Conservation (phyloP, 2,113 vertebrate species). For the Thomomys bottae region DNA sequence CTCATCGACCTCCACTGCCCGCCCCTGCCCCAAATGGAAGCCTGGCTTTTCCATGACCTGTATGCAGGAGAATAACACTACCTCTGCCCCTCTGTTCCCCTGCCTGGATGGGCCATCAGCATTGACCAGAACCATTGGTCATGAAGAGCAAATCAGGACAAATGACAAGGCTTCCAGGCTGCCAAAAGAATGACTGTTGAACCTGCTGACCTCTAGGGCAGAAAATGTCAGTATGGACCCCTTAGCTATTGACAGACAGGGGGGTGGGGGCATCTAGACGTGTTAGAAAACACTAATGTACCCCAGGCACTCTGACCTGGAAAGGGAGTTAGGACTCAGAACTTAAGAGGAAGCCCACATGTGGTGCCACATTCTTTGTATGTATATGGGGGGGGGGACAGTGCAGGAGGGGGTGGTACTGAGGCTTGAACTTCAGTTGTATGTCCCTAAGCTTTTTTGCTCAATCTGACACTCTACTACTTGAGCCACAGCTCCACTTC, state of each 20-base stretch:
- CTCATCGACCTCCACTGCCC: conserved; percentile 48
- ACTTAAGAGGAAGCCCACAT: not conserved
- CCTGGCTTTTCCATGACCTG: not conserved
- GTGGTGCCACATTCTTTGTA: not conserved
- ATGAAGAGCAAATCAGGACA: not conserved
- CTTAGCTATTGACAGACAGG: not conserved
- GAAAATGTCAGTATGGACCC: not conserved
- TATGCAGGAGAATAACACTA: rapidly evolving
- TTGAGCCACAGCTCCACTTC: too few species aligned
- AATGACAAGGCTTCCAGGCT: not conserved
- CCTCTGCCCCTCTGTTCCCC: not conserved
- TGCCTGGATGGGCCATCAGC: not conserved
- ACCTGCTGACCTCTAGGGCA: not conserved
- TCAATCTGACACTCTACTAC: too few species aligned
- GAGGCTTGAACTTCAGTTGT: not conserved
- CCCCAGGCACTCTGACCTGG: not conserved
- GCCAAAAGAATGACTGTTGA: not conserved
- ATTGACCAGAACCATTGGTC: not conserved
- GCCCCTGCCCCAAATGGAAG: not conserved
- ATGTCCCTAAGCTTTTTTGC: too few species aligned
- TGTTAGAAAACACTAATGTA: not conserved
- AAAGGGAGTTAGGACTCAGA: not conserved
- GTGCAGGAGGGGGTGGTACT: too few species aligned
- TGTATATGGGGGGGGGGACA: too few species aligned
- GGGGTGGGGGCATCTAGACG: not conserved